Base-by-base conservation (phyloP, 2,888 invertebrate species). In the Biston betularia region DNA sequence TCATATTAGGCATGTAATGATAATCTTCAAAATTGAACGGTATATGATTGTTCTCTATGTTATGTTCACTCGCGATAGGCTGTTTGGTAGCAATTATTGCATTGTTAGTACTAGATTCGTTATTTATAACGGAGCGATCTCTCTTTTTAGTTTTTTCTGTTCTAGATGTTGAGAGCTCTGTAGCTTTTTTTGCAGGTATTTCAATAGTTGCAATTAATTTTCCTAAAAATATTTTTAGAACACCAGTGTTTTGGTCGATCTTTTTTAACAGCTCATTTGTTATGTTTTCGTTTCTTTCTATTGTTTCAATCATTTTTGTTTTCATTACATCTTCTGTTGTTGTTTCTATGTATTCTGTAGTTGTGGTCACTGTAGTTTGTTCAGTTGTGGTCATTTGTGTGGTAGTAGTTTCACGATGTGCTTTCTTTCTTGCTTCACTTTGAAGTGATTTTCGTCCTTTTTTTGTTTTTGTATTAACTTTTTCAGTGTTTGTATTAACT, bases 201-300 rank as follows among this genome's bases (percentile, higher is more conserved):
- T 71, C 73, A 0, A 85, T 71, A 60, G 75, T 84, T 0, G 81
- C 78, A 0, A 83, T 68, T 10, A 92, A 59, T 75, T 87, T 88
- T n/a, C 75, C 63, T 9, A 93, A 70, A 54, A 92, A 89, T 0
- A 54, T 68, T 70, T 89, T 80, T 10, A 92, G 62, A 12, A 89
- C 75, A 33, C 85, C 81, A 0, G 92, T 91, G 52, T 92, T 92
- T 63, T 70, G 80, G 44, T 90, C 87, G 0, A 92, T 87, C 71
- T 88, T 89, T n/a, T 79, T 80, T 15, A 93, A 67, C 14, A 93
- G 88, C 70, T 85, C 82, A 15, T 82, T 82, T 0, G 90, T 90
- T 9, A 88, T 56, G 24, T 85, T 84, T 3, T 87, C 87, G n/a
- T 89, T 89, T 59, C 78, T 76, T 61, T 86, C 79, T 10, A 89